Conservation (phyloP, 2,888 invertebrate genomes). For the Torymus aiolomorphi region DNA sequence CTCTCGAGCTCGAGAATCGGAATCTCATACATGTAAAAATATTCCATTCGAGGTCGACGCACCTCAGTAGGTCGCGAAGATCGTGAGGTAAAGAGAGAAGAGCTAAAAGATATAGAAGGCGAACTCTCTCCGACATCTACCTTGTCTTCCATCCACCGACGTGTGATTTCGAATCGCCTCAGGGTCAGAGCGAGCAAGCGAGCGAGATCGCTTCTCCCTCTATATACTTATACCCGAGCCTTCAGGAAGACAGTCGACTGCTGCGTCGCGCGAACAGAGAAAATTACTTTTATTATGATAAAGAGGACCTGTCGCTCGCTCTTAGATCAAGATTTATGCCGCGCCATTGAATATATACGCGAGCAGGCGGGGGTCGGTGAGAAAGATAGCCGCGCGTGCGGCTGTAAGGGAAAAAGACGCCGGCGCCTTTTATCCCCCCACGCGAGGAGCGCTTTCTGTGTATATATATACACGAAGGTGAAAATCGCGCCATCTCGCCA, state of each 20-base stretch:
- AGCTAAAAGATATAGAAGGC: conserved; percentile 8
- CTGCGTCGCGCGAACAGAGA: not conserved
- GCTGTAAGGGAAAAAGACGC: not conserved
- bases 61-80: conserved; percentile 47
- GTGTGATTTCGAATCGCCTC: conserved; percentile 51
- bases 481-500: conserved; percentile 32
- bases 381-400: not conserved
- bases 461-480: not conserved
- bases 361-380: not conserved
- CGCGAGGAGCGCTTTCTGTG: too few species aligned
- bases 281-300: conserved; percentile 57
- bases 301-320: conserved; percentile 34
- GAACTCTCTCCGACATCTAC: conserved; percentile 29
- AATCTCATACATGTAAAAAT: conserved; percentile 73
- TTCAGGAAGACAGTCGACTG: not conserved
- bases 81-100: conserved; percentile 35
- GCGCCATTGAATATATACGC: conserved; percentile 30
- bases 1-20: conserved; percentile 60
- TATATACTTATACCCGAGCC: conserved; percentile 13
- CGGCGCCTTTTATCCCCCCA: conserved; percentile 11
- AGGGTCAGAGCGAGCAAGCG: conserved; percentile 42
- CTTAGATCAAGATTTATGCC: conserved; percentile 41
- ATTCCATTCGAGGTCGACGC: conserved; percentile 67
- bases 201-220: conserved; percentile 37
- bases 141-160: conserved; percentile 24